phyloP scores from a whole-genome alignment of 2,113 vertebrate species.

The Ceratotherium simum region DNA sequence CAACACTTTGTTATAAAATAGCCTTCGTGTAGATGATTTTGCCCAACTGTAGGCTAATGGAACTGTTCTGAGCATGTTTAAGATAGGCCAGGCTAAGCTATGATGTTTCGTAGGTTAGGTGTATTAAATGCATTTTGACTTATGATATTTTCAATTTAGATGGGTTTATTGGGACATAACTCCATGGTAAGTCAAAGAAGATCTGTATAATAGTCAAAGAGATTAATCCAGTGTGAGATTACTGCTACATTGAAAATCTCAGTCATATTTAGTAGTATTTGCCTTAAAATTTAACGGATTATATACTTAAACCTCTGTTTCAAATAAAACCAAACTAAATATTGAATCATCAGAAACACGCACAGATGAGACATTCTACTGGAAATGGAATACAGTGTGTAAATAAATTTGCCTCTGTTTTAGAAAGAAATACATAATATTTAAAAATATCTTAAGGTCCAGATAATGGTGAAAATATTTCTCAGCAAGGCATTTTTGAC shows the following conservation, averaged over 20 bases:
- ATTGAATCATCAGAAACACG: not conserved
- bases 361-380: not conserved
- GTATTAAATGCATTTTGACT: too few relatives aligned
- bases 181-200: too few relatives aligned
- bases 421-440: constrained; percentile 22
- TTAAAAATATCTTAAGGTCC: not conserved
- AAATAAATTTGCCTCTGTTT: constrained; percentile 37
- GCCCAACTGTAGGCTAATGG: too few relatives aligned
- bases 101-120: too few relatives aligned
- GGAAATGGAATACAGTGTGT: not conserved
- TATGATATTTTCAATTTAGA: too few relatives aligned
- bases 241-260: not conserved
- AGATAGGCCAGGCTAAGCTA: too few relatives aligned
- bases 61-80: too few relatives aligned
- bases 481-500: not conserved
- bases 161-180: too few relatives aligned
- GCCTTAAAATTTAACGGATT: constrained; percentile 40
- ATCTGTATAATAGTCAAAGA: not conserved
- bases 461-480: constrained; percentile 30
- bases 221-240: not conserved
- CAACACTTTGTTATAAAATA: too few relatives aligned
- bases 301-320: not conserved
- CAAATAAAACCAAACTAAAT: constrained; percentile 64
- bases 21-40: too few relatives aligned
- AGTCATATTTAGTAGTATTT: constrained; percentile 51